Evolutionary conservation across 2,888 invertebrate genomes (phyloP), one percentile per base, ranked within the genome.

Genomic region (Caenorhabditis afra): DNA sequence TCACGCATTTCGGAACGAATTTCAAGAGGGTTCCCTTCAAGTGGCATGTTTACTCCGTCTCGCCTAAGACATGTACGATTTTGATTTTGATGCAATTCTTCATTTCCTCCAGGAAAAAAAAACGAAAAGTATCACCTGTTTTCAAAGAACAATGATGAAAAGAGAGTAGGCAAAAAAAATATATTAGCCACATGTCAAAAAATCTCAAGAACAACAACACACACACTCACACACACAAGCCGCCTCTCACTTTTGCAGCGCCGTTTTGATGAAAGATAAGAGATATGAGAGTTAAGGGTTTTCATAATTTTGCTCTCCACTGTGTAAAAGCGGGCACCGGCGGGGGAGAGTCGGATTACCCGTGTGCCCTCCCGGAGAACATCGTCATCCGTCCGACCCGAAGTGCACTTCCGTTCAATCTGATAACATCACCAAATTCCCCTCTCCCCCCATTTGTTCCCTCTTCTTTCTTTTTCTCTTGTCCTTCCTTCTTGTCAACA

Each of bases 161-260:
- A 22, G n/a, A 49, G n/a, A 47, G 49, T 35, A 23, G 49, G 49
- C 47, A 49, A 29, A 41, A 18, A 37, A 37, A 58, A 53, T 52
- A n/a, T n/a, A 20, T n/a, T 52, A 70, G 71, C 62, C 62, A 49
- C 62, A 71, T 73, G 73, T 73, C 73, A 73, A 73, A n/a, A 73
- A 73, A 64, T 2, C 20, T 39, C 44, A 45, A 66, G 49, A 67
- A 59, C 41, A 71, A 64, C 55, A 73, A 73, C 44, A 58, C 41
- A 39, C 39, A 50, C 16, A 29, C 62, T 57, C 55, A 20, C 29
- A 49, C 23, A 20, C 39, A 58, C 50, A 59, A 16, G 22, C 29
- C 29, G 29, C 7, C 29, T 29, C 29, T 29, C 29, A 29, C 29
- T 29, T 7, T 29, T 7, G 29, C 29, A n/a, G 29, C 7, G 29